Evolutionary conservation across 1,140 invertebrate species (phyloP), one percentile per base, ranked within the genome.

Genomic region (Drosophila lowei): DNA sequence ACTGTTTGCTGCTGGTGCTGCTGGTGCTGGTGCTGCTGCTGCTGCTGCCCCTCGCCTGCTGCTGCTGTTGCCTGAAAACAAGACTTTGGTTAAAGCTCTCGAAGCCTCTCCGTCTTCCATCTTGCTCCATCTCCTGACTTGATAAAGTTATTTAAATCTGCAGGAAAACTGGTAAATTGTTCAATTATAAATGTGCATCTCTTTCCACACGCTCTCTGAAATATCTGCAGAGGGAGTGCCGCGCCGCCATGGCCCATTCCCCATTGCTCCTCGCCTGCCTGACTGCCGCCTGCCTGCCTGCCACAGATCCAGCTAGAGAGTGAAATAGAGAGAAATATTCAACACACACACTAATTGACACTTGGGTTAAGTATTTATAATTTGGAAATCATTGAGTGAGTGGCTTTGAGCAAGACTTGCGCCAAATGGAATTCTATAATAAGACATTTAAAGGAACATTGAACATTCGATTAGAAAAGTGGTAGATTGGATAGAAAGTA

Each of bases 121-220:
- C 9, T 9, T 11, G 11, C 34, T 13, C 11, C 30, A 30, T 7
- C 42, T n/a, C 38, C 53, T 6, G n/a, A 25, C 44, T 72, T 85
- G 77, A 88, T 88, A 72, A 89, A 88, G 84, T 77, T 89, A 88
- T 89, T 64, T 71, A 61, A 43, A 59, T 48, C 38, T 60, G 61
- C 48, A 44, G 30, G 52, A 48, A 83, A 89, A 86, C 86, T 77
- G 71, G 84, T 90, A 90, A 90, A 90, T 90, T 89, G 89, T 84
- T 90, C 81, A 90, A 90, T 90, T 90, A 89, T 84, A 78, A 90
- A 68, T 56, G 63, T 72, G 46, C 66, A 68, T 28, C 46, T 59
- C 42, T n/a, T 16, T 16, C 15, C 38, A 53, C 41, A 50, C 52
- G 23, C 23, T 25, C 23, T 0, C 23, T 25, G 23, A 72, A 49